phyloP scores from a whole-genome alignment of 2,113 vertebrate genomes.

The Cryptotis parvus region DNA sequence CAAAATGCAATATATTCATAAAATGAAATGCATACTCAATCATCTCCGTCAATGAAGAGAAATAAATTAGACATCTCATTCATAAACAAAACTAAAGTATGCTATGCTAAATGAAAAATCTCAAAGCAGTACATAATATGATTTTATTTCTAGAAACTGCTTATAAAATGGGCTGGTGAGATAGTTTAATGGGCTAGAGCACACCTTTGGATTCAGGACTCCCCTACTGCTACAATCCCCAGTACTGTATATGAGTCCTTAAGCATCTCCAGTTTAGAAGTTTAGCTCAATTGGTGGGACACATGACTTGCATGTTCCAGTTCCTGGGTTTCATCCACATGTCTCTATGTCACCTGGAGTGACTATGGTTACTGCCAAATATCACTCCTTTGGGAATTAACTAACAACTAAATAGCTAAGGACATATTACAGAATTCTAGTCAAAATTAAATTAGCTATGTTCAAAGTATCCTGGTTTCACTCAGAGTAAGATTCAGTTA shows the following conservation, averaged over 20 bases:
- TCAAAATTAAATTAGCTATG: background rate
- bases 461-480: background rate
- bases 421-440: constrained; percentile 26
- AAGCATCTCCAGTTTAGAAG: too few species aligned
- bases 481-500: background rate
- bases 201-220: too few species aligned
- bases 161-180: background rate
- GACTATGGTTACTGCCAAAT: too few species aligned
- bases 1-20: constrained; percentile 9
- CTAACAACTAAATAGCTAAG: background rate
- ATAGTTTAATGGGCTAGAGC: too few species aligned
- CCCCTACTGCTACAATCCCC: too few species aligned
- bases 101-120: constrained; percentile 36
- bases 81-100: background rate
- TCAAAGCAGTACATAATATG: background rate
- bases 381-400: background rate
- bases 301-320: too few species aligned
- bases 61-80: background rate
- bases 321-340: too few species aligned
- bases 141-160: constrained; percentile 13
- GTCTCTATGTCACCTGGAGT: too few species aligned
- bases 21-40: background rate
- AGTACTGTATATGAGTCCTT: too few species aligned
- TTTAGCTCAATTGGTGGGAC: too few species aligned
- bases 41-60: background rate